These are phyloP conservation scores for Rhagium mordax DNA, from an alignment of 2,888 invertebrate genomes.

Conservation along the genomic window DNA sequence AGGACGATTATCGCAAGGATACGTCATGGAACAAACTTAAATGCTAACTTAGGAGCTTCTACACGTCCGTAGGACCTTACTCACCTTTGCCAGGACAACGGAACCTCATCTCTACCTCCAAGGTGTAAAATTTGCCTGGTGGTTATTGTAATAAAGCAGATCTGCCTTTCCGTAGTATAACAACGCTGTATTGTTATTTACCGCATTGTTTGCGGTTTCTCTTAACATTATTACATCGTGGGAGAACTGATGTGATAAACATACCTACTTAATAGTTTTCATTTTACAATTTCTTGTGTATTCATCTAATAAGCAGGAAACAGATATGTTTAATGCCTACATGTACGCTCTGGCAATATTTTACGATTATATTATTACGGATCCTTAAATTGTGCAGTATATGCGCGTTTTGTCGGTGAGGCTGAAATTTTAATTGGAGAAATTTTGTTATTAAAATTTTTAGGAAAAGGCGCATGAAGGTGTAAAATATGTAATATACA, in stretches of 20 bases:
- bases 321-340: not conserved
- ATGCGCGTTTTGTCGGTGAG: not conserved
- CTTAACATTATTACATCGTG: not conserved
- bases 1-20: too few species aligned
- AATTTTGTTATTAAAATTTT: not conserved
- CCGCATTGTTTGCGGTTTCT: not conserved
- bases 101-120: too few species aligned
- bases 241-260: conserved; percentile 7
- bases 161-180: not conserved
- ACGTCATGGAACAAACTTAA: too few species aligned
- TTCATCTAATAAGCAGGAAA: conserved; percentile 10
- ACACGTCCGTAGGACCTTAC: too few species aligned
- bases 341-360: not conserved
- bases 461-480: not conserved
- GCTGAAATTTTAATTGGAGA: conserved; percentile 1
- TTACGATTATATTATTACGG: not conserved
- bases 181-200: not conserved
- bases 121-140: too few species aligned
- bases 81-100: too few species aligned
- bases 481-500: conserved; percentile 3
- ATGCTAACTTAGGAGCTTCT: too few species aligned
- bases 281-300: conserved; percentile 10
- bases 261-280: not conserved
- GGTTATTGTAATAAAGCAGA: not conserved
- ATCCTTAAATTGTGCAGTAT: not conserved